Evolutionary conservation across 2,797 vertebrate genomes (phyloP).

Genomic region (Dipus sagitta): DNA sequence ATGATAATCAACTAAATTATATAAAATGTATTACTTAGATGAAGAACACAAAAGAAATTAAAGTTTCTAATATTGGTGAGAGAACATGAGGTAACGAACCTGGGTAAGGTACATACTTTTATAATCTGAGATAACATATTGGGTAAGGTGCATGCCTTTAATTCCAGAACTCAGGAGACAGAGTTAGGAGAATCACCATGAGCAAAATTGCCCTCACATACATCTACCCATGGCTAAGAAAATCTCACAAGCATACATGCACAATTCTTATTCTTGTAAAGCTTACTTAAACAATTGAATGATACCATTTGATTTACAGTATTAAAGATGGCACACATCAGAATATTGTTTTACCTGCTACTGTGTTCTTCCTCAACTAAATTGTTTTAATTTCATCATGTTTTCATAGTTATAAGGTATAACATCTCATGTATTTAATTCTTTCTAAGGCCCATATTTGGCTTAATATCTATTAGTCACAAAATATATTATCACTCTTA

Average conservation of each 20-base stretch:
- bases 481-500: constrained; percentile 30
- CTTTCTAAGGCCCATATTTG: not conserved
- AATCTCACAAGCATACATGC: not conserved
- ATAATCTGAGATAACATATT: no score
- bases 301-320: not conserved
- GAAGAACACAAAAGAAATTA: not conserved
- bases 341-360: not conserved
- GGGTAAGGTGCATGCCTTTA: no score
- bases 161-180: no score
- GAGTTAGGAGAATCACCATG: no score
- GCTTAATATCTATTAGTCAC: constrained; percentile 42
- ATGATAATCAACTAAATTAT: not conserved
- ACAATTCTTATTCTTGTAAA: not conserved
- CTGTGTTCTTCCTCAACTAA: not conserved
- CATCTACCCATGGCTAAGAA: not conserved
- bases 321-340: not conserved
- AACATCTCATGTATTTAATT: not conserved
- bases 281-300: not conserved
- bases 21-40: not conserved
- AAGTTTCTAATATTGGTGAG: not conserved
- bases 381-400: not conserved
- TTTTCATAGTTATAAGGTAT: not conserved
- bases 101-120: no score
- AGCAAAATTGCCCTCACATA: not conserved
- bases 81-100: not conserved